phyloP scores from a whole-genome alignment of 2,888 invertebrate species.

The Microctonus hyperodae region DNA sequence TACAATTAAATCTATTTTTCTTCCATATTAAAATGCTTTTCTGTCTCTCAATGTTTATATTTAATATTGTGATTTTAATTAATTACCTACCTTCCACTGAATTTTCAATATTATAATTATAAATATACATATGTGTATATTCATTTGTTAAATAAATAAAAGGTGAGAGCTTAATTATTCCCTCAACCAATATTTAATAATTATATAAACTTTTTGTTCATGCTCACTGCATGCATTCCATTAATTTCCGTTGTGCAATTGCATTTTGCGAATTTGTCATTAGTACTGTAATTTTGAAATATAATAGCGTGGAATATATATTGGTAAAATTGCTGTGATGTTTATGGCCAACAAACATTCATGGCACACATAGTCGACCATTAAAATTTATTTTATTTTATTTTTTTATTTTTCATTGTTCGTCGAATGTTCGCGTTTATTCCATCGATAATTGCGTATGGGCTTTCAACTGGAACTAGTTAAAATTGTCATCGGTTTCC shows the following conservation, averaged over 20 bases:
- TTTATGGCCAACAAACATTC: neutral
- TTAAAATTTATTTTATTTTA: neutral
- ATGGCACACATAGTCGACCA: neutral
- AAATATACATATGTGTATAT: neutral
- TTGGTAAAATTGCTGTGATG: neutral
- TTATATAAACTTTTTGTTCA: neutral
- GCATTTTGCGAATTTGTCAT: neutral
- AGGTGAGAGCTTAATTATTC: neutral
- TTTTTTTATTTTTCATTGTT: neutral
- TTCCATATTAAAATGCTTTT: slow-evolving; percentile 7
- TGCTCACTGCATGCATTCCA: neutral
- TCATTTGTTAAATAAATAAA: neutral
- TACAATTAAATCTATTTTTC: neutral
- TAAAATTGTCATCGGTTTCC: too few species aligned
- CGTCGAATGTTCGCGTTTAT: too few species aligned
- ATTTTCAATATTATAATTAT: neutral
- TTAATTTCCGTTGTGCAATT: neutral
- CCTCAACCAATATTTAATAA: neutral
- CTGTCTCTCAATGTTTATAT: neutral
- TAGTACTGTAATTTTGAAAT: neutral
- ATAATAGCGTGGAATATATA: neutral
- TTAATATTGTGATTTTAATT: neutral
- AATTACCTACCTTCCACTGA: neutral
- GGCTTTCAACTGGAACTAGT: too few species aligned
- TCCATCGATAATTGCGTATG: too few species aligned